Percentiles rank a stretch among this genome's conserved stretches.
phyloP scores from a whole-genome alignment of 1,140 invertebrate genomes.

The Harlomillsia oculata region DNA sequence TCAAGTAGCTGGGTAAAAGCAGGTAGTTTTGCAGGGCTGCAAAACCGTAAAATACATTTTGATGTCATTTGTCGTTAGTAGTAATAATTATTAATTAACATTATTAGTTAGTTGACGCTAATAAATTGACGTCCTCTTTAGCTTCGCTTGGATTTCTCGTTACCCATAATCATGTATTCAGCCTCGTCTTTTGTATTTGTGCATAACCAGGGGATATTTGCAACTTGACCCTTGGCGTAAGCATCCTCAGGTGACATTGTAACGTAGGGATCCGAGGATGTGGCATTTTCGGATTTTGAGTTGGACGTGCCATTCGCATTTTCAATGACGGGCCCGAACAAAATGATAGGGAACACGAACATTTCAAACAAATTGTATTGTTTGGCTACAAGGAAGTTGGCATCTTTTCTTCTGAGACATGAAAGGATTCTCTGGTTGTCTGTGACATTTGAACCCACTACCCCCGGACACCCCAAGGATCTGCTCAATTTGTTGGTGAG shows the following conservation, averaged over 20 bases:
- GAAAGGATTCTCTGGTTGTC: constrained; percentile 3
- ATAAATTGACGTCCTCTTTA: too few relatives aligned
- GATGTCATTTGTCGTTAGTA: too few relatives aligned
- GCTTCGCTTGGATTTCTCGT: too few relatives aligned
- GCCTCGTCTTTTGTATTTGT: constrained; percentile 11
- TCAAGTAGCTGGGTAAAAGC: too few relatives aligned
- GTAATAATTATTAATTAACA: too few relatives aligned
- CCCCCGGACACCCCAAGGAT: constrained; percentile 8
- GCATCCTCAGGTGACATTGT: constrained; percentile 17
- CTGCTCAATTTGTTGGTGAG: constrained; percentile 15
- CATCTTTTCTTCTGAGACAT: background rate
- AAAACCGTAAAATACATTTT: too few relatives aligned
- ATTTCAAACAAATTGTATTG: constrained; percentile 9
- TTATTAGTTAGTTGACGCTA: too few relatives aligned
- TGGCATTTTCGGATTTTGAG: too few relatives aligned
- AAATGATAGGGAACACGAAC: constrained; percentile 7
- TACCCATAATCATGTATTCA: constrained; percentile 2
- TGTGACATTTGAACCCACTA: too few relatives aligned
- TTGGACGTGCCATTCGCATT: too few relatives aligned
- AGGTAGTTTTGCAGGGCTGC: too few relatives aligned
- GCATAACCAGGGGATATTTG: constrained; percentile 7
- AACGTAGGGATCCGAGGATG: constrained; percentile 6
- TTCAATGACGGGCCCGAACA: constrained; percentile 18
- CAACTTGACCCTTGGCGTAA: constrained; percentile 4
- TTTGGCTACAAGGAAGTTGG: constrained; percentile 5